Evolutionary conservation across 2,888 invertebrate genomes (phyloP), one percentile per base, ranked within the genome.

Genomic region (Chloroclystis v-ata): DNA sequence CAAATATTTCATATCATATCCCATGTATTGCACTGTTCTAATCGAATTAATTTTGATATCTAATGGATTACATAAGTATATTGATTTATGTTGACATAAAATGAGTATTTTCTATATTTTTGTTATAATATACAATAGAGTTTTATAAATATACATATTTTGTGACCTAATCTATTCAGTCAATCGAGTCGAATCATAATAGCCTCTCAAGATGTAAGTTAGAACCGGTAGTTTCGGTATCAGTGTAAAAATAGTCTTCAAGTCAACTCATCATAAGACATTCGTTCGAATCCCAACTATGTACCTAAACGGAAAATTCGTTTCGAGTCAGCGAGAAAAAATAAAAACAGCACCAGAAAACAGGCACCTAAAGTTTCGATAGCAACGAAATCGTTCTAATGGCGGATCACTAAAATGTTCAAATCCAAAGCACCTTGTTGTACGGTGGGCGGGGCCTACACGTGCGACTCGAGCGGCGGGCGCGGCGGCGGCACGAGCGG

Each of bases 111-210:
- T 82, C 37, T 29, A 33, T 75, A 75, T 77, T 71, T 69, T 67
- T 61, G 66, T 70, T 76, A 70, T 42, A 43, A 67, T 68, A 72
- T 69, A 73, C 60, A 70, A 53, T 56, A 56, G 48, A 51, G 50
- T 52, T 52, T 47, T 32, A 64, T 62, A 72, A 69, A 68, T 66
- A 74, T 74, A 78, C 70, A 77, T 74, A 78, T 72, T 32, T 76
- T 76, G 83, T 75, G 83, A 83, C 79, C 84, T 85, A 85, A 81
- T 78, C 85, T 86, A 86, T 77, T 86, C 86, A 86, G 86, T 86
- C 86, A 77, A 78, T 84, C 77, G 82, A 83, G 79, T 82, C 77
- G 78, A 82, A 82, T 83, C 80, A 82, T 82, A 71, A 82, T 86
- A 86, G 86, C 86, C 85, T 86, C 80, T 81, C 77, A 65, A 67